Evolutionary conservation across 2,888 invertebrate species (phyloP).

Genomic region (Tenodera sinensis): DNA sequence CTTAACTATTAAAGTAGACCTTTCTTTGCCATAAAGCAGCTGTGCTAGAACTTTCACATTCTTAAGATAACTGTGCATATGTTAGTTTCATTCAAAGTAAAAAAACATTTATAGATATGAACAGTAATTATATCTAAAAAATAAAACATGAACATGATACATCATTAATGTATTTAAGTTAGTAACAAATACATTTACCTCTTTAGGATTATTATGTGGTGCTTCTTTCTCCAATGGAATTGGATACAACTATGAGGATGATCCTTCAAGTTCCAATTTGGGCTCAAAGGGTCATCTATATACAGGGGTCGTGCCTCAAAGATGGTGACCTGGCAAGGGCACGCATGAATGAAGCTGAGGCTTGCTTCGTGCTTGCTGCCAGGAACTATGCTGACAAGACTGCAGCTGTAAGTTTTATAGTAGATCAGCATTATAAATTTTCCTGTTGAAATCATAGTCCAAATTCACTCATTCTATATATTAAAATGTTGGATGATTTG

Average conservation of each 20-base stretch:
- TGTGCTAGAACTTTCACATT: too few species aligned
- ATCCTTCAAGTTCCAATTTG: constrained; percentile 93
- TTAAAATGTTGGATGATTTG: too few species aligned
- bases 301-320: constrained; percentile 94
- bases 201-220: constrained; percentile 90
- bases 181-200: neutral
- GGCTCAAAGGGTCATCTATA: constrained; percentile 96
- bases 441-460: neutral
- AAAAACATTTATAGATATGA: too few species aligned
- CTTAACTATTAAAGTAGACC: too few species aligned
- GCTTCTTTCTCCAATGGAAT: constrained; percentile 92
- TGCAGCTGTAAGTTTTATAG: constrained; percentile 67
- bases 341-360: constrained; percentile 95
- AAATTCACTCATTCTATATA: too few species aligned
- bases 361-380: constrained; percentile 94
- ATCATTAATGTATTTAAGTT: too few species aligned
- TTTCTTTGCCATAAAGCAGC: too few species aligned
- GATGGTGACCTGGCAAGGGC: constrained; percentile 93
- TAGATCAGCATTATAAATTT: neutral
- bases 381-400: constrained; percentile 95
- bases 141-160: too few species aligned
- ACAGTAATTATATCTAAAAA: too few species aligned
- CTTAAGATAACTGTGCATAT: too few species aligned
- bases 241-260: constrained; percentile 97
- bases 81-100: too few species aligned